Percentiles rank a stretch among this genome's conserved stretches.
These are phyloP conservation scores for Lissonota sp. DNA, from an alignment of 2,888 invertebrate genomes.

Conservation along the genomic window DNA sequence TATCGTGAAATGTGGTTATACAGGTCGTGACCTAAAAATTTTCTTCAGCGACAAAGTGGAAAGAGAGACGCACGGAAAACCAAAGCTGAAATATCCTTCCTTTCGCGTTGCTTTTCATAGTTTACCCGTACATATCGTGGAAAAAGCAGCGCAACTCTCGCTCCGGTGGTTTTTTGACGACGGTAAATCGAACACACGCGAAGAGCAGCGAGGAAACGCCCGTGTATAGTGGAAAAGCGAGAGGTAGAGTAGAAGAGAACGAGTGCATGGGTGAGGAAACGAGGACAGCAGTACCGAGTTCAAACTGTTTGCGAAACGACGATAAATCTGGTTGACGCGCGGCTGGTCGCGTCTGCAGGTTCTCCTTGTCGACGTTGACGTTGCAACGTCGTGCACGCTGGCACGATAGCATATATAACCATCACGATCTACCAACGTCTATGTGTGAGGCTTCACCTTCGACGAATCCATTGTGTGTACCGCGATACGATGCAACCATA, in stretches of 20 bases:
- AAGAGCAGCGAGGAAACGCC: slow-evolving; percentile 12
- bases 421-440: slow-evolving; percentile 12
- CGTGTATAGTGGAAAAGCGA: slow-evolving; percentile 2
- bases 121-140: slow-evolving; percentile 1
- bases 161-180: slow-evolving; percentile 22
- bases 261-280: slow-evolving; percentile 3
- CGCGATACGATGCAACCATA: slow-evolving; percentile 9
- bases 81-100: too few relatives aligned
- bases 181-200: background rate
- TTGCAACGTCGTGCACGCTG: slow-evolving; percentile 30
- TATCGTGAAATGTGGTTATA: too few relatives aligned
- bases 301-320: slow-evolving; percentile 59
- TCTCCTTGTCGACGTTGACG: slow-evolving; percentile 45
- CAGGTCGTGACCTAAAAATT: too few relatives aligned
- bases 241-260: background rate
- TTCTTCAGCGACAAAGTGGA: too few relatives aligned
- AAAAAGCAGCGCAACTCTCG: slow-evolving; percentile 27
- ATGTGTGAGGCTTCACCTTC: slow-evolving; percentile 23
- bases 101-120: background rate
- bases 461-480: slow-evolving; percentile 16
- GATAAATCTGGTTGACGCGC: slow-evolving; percentile 58
- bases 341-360: slow-evolving; percentile 56
- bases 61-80: too few relatives aligned
- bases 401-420: slow-evolving; percentile 15
- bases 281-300: slow-evolving; percentile 16